These are phyloP conservation scores for Rostratula benghalensis DNA, from an alignment of 2,113 vertebrate genomes.

Conservation along the genomic window DNA sequence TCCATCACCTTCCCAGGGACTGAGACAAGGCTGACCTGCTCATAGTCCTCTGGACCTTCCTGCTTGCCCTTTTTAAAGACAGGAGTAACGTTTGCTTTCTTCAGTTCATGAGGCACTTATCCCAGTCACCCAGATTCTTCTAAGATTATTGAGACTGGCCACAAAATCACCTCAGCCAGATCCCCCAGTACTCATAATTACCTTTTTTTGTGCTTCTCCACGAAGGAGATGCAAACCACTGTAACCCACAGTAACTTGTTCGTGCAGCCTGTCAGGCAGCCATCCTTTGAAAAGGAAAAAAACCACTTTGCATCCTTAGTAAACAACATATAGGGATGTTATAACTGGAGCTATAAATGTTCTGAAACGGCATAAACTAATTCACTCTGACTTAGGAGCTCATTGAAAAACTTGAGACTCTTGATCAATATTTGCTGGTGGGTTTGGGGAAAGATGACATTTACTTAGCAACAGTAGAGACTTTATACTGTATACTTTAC, in stretches of 20 bases:
- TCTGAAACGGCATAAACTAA: constrained; percentile 30
- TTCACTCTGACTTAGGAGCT: constrained; percentile 11
- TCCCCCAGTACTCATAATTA: not conserved
- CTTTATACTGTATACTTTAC: constrained; percentile 59
- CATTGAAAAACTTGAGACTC: constrained; percentile 30
- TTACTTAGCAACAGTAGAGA: constrained; percentile 69
- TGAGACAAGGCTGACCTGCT: not conserved
- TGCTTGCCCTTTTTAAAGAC: not conserved
- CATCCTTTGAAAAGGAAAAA: not conserved
- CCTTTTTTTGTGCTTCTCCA: not conserved
- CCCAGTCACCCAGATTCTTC: not conserved
- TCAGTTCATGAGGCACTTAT: not conserved
- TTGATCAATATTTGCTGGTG: constrained; percentile 71
- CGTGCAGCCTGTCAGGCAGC: not conserved
- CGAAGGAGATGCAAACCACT: not conserved
- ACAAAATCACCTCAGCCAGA: not conserved
- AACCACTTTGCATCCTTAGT: not conserved
- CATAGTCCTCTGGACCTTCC: not conserved
- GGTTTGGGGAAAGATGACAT: constrained; percentile 49
- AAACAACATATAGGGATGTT: not conserved
- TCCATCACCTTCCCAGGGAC: not conserved
- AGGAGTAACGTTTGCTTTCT: not conserved
- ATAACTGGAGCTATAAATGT: not conserved
- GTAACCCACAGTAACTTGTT: not conserved
- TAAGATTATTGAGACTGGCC: not conserved